Conservation (phyloP, 1,140 invertebrate genomes). For the Ceratina calcarata region DNA sequence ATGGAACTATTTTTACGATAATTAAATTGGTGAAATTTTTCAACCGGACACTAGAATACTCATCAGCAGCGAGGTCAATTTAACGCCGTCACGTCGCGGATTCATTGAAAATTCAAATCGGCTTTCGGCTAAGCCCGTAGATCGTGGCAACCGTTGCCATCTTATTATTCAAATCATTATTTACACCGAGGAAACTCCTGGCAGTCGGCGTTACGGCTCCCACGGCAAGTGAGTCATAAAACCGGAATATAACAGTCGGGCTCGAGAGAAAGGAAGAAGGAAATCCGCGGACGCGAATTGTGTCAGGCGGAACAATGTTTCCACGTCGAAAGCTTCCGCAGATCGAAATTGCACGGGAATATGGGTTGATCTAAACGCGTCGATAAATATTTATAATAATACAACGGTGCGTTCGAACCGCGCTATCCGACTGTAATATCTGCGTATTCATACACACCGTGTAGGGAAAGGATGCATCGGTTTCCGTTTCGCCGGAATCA, state of each 20-base stretch:
- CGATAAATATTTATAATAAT: slow-evolving; percentile 32
- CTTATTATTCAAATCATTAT: slow-evolving; percentile 11
- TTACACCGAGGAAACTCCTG: neutral
- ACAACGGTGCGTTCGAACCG: too few relatives aligned
- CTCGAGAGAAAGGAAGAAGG: neutral
- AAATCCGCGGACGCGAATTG: neutral
- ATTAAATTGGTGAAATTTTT: too few relatives aligned
- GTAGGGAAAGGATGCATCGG: too few relatives aligned
- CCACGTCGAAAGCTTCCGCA: neutral
- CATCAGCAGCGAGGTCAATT: slow-evolving; percentile 2
- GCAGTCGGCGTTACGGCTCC: neutral
- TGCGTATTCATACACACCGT: too few relatives aligned
- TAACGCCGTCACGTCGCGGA: neutral
- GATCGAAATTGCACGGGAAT: neutral
- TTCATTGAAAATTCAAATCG: slow-evolving; percentile 30
- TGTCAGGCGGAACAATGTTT: neutral
- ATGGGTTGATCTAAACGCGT: slow-evolving; percentile 14
- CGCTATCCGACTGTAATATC: slow-evolving; percentile 1
- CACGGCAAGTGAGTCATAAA: slow-evolving; percentile 6
- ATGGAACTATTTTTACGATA: too few relatives aligned
- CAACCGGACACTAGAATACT: neutral
- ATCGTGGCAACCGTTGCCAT: neutral
- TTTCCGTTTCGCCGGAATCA: slow-evolving; percentile 23
- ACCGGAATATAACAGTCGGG: slow-evolving; percentile 4
- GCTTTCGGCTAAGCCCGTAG: slow-evolving; percentile 9